Base-by-base conservation (phyloP, 2,113 vertebrate species). In the Syrmaticus mikado region DNA sequence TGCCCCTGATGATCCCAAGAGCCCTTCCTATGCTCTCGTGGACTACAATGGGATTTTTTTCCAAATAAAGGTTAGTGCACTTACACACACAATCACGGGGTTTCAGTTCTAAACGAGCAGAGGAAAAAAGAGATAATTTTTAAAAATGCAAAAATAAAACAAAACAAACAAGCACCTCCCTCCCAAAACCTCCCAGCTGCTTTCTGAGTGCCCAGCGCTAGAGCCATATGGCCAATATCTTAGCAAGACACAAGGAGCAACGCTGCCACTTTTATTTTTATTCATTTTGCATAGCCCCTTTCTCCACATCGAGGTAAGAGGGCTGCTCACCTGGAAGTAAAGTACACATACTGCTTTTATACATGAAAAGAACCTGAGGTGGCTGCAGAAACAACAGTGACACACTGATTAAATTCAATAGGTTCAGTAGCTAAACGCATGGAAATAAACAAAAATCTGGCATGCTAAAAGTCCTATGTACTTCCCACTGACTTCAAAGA, bases 401-500 rank as follows among this genome's bases (percentile, higher is more conserved):
- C 67, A 32, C 24, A 53, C 20, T n/a, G 64, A 40, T 28, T 36
- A 68, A 77, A 91, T 81, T 55, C 64, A 89, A 66, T 32, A 77
- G 62, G 43, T 24, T 19, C 1, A 71, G 43, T 75, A 43, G 41
- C 20, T 65, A 68, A 87, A 87, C 17, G 52, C 25, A 72, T 8
- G 41, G 79, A 65, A 91, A 87, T 71, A 61, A 77, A 48, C 61
- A 77, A 87, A 82, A 48, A 67, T n/a, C 50, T 89, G 46, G 50
- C 72, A 40, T 81, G 72, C 87, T 76, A 85, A 83, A 91, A 91
- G 38, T 46, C 43, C 66, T 91, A 57, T 27, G 65, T 28, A 90
- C 80, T 95, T 90, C 86, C 85, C 74, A 82, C 75, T 91, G 89
- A 81, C 82, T 95, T 96, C 87, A 96, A 94, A 94, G 87, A 78